Evolutionary conservation across 2,797 vertebrate genomes (phyloP), one percentile per base, ranked within the genome.

Genomic region (Oreonectes daqikongensis): DNA sequence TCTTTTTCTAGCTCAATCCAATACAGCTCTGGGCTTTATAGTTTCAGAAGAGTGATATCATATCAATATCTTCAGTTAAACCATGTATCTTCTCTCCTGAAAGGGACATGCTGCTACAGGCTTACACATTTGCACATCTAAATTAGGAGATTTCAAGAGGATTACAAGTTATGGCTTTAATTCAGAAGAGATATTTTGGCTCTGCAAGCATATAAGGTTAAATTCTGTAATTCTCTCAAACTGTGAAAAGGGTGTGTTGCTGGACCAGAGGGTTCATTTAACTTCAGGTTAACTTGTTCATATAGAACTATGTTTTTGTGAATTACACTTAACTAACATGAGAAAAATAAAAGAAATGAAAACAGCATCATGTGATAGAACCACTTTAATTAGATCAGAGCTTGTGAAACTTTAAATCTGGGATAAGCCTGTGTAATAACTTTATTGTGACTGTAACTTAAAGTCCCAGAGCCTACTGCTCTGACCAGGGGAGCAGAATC

Each of bases 51-150:
- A 15, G 14, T 32, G 30, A 63, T 12, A 15, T 50, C 42, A 24
- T 14, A 24, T 28, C 14, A 40, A 55, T 53, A 11, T 40, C 38
- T 72, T 72, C 46, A 69, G 22, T 61, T 38, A 40, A 40, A 40
- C 2, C 0, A 10, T 40, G 0, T 40, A 61, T 59, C 11, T 52
- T 61, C 9, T 53, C 46, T 22, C 57, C n/a, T 12, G 18, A 22
- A 14, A 35, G 10, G 8, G 4, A 42, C 30, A 38, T 9, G 59
- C 67, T 42, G 18, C 24, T 30, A 7, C 67, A 70, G 0, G 18
- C 53, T 32, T 32, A 50, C 59, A 32, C 72, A 66, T 76, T 76
- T 61, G 50, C 50, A 71, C 30, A 42, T 52, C 17, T 18, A 7
- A 6, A 17, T 3, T 17, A 20, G 11, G 30, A n/a, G 1, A 42